These are phyloP conservation scores for Lithophane ornitopus DNA, from an alignment of 2,888 invertebrate genomes.

Conservation along the genomic window DNA sequence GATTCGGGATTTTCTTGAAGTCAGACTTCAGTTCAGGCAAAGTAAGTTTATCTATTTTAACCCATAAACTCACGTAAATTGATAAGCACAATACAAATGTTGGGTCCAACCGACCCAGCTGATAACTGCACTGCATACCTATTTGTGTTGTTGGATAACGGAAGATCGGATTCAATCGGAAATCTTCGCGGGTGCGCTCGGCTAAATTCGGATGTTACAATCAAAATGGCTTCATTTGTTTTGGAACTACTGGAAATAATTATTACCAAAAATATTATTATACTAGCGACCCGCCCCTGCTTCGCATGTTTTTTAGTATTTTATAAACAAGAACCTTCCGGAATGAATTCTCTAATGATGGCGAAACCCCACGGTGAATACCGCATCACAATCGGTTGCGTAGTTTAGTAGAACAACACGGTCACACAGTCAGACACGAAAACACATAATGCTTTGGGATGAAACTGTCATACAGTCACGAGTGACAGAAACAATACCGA, in stretches of 20 bases:
- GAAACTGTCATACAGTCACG: no score
- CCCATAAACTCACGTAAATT: slow-evolving; percentile 31
- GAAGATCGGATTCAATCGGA: slow-evolving; percentile 15
- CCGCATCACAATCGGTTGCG: no score
- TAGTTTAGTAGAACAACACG: no score
- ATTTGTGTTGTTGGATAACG: slow-evolving; percentile 51
- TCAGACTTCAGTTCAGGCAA: background rate
- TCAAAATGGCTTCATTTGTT: background rate
- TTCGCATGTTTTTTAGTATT: background rate
- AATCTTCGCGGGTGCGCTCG: slow-evolving; percentile 35
- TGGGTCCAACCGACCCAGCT: slow-evolving; percentile 17
- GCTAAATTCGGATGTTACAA: background rate
- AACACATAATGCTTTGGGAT: no score
- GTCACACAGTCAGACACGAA: no score
- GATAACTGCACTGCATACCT: slow-evolving; percentile 44
- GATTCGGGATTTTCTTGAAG: no score
- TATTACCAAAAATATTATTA: background rate
- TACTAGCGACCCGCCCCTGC: background rate
- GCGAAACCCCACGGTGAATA: no score
- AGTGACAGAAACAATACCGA: no score
- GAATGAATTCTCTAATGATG: background rate
- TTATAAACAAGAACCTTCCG: background rate
- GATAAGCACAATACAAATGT: slow-evolving; percentile 57
- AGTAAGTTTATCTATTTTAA: slow-evolving; percentile 4
- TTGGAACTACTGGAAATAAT: background rate